A percentile compares a stretch with the other conserved stretches of the same genome.
phyloP scores from a whole-genome alignment of 2,797 vertebrate species.

The Centropyge bicolor region DNA sequence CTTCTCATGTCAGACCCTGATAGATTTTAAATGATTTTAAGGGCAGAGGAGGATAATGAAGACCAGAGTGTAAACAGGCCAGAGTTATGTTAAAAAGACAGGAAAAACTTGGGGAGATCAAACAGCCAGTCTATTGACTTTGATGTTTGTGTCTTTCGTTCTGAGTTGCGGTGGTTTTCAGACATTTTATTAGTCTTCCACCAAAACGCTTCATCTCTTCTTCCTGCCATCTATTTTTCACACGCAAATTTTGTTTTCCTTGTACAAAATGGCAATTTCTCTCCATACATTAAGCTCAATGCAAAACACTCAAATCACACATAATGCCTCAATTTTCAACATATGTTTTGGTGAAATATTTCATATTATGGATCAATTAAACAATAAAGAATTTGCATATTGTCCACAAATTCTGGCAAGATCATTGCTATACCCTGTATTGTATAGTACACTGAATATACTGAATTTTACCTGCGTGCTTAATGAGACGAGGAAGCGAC shows the following conservation, averaged over 20 bases:
- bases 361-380: not conserved
- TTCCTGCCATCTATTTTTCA: constrained; percentile 72
- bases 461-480: not conserved
- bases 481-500: constrained; percentile 13
- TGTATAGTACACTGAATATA: not conserved
- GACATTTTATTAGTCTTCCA: constrained; percentile 81
- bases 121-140: constrained; percentile 78
- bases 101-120: constrained; percentile 75
- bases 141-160: constrained; percentile 82
- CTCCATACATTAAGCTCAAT: not conserved
- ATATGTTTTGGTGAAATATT: not conserved
- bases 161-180: constrained; percentile 73
- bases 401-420: not conserved
- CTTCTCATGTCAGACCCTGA: constrained; percentile 55
- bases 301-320: no score
- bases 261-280: constrained; percentile 9
- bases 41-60: constrained; percentile 78
- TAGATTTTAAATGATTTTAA: constrained; percentile 75
- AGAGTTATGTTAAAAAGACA: constrained; percentile 76
- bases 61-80: constrained; percentile 79
- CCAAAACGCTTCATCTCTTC: constrained; percentile 63
- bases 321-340: no score
- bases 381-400: not conserved
- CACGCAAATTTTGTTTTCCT: constrained; percentile 42
- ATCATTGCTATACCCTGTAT: not conserved